phyloP scores from a whole-genome alignment of 2,888 invertebrate species.

The Diarsia mendica region DNA sequence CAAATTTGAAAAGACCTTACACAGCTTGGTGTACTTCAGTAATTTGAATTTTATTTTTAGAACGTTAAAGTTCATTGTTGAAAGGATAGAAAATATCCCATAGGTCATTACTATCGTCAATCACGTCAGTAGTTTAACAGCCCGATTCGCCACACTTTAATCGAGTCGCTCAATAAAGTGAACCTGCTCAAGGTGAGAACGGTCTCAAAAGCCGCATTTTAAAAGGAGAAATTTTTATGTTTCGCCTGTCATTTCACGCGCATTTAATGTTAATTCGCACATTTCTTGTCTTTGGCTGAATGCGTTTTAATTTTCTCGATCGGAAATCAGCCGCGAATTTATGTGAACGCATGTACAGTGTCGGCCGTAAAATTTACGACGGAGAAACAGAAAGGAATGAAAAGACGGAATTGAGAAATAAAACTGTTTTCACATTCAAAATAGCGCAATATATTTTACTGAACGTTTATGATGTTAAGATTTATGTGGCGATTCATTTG shows the following conservation, averaged over 20 bases:
- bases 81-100: conserved; percentile 37
- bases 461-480: conserved; percentile 79
- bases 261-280: conserved; percentile 86
- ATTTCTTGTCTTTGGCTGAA: conserved; percentile 80
- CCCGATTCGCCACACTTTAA: conserved; percentile 87
- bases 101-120: conserved; percentile 61
- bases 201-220: conserved; percentile 81
- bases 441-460: conserved; percentile 80
- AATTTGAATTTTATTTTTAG: conserved; percentile 70
- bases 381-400: conserved; percentile 69
- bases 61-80: conserved; percentile 67
- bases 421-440: conserved; percentile 82
- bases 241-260: conserved; percentile 87
- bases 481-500: conserved; percentile 78
- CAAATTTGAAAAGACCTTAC: conserved; percentile 66
- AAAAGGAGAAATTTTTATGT: conserved; percentile 86
- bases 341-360: conserved; percentile 79
- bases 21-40: conserved; percentile 21
- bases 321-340: conserved; percentile 78
- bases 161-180: conserved; percentile 84
- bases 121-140: conserved; percentile 81
- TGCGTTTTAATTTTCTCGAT: conserved; percentile 79
- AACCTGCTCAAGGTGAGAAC: conserved; percentile 83
- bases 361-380: conserved; percentile 80
- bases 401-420: conserved; percentile 81